These are phyloP conservation scores for Prorops nasuta DNA, from an alignment of 1,140 invertebrate species.

Conservation along the genomic window DNA sequence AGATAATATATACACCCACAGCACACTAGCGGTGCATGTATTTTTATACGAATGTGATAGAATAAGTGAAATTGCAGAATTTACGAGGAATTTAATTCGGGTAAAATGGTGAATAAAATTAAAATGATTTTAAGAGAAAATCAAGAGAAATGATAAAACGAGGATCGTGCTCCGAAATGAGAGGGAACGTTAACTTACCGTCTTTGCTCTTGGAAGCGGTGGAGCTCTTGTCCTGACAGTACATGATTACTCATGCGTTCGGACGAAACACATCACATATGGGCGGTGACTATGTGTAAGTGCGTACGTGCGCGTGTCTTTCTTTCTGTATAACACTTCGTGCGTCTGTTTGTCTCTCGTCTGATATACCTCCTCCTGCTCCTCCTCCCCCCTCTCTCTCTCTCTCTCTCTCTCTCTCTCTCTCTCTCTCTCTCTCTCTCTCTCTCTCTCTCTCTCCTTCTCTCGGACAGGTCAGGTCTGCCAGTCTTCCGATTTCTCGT, in stretches of 20 bases:
- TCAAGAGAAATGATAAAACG: too few relatives aligned
- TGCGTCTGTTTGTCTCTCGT: neutral
- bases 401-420: neutral
- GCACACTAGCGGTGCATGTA: too few relatives aligned
- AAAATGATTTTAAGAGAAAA: too few relatives aligned
- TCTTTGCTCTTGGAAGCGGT: conserved; percentile 42
- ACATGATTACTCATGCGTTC: conserved; percentile 47
- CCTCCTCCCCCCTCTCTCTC: neutral
- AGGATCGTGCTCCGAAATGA: too few relatives aligned
- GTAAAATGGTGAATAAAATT: too few relatives aligned
- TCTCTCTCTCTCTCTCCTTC: conserved; percentile 2
- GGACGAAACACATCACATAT: conserved; percentile 41
- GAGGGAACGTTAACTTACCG: conserved; percentile 36
- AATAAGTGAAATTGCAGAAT: too few relatives aligned
- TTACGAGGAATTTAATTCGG: too few relatives aligned
- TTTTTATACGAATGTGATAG: too few relatives aligned
- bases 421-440: conserved; percentile 8
- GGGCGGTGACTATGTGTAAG: conserved; percentile 37
- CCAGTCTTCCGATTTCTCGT: neutral
- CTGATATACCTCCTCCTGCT: neutral
- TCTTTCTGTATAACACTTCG: conserved; percentile 2
- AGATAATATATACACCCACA: too few relatives aligned
- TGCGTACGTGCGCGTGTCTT: conserved; percentile 12
- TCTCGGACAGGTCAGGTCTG: conserved; percentile 21
- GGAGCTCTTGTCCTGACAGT: conserved; percentile 45